Base-by-base conservation (phyloP, 2,113 vertebrate species). In the Zapornia atra region DNA sequence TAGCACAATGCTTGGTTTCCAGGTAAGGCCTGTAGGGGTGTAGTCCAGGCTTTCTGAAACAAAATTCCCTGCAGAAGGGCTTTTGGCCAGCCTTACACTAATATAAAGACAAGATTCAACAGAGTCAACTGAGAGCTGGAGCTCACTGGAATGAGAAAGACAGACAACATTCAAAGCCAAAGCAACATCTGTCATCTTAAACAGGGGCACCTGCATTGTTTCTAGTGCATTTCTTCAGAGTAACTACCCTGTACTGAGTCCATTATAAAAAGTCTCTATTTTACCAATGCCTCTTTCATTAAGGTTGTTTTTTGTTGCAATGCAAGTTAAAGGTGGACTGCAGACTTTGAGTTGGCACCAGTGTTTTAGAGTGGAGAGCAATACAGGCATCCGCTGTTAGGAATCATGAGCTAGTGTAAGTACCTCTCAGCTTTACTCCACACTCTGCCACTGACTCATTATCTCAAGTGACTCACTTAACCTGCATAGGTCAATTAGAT, bases 401-500 rank as follows among this genome's bases (percentile, higher is more conserved):
- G 65, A 95, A 91, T 38, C 56, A 64, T 56, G 61, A 90, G 60
- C 25, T 6, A 22, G 9, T 9, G 4, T 33, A 44, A 91, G 61
- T 44, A 86, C 18, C 42, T 76, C 31, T 77, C 59, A 54, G 71
- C 29, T 88, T 81, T 54, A 56, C 77, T 88, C 66, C 92, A 65
- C 19, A 26, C 50, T 78, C 68, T 91, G 84, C 51, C 88, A 83
- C 51, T 83, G 75, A 73, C 72, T 65, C 82, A 77, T 64, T 83
- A 68, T 42, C 86, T 95, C 34, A 68, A 86, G 82, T 86, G 51
- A 95, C 53, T 90, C 88, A 79, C 51, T 94, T 95, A 75, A 88
- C 71, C 64, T 64, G 54, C 4, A 0, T 0, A 80, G 36, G 40
- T 86, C 92, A 75, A 29, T 59, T 80, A 85, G 53, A 66, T 31